phyloP scores from a whole-genome alignment of 2,888 invertebrate genomes.

The Amphipyra berbera region DNA sequence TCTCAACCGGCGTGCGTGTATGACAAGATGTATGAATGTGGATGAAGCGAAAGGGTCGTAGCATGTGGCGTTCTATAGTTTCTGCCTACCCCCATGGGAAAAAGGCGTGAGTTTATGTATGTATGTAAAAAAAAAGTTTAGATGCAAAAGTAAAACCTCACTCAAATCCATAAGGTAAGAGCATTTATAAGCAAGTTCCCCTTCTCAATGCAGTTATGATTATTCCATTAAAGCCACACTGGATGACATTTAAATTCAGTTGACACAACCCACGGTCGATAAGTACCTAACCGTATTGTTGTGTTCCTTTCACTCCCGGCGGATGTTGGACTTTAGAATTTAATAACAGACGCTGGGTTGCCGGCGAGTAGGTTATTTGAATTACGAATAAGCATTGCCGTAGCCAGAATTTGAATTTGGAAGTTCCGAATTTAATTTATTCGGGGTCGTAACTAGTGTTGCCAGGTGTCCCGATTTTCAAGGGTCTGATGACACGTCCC shows the following conservation, averaged over 20 bases:
- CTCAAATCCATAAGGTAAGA: background rate
- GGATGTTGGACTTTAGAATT: constrained; percentile 10
- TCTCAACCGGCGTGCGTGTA: too few species aligned
- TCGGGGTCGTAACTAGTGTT: too few species aligned
- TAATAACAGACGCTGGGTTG: constrained; percentile 2
- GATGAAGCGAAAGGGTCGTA: too few species aligned
- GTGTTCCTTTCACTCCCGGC: constrained; percentile 24
- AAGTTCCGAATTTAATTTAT: too few species aligned
- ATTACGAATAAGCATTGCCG: background rate
- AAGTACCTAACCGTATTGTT: constrained; percentile 36
- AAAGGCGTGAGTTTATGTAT: too few species aligned
- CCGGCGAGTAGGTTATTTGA: background rate
- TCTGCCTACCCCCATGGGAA: too few species aligned
- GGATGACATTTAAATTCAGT: constrained; percentile 31
- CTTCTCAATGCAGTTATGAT: constrained; percentile 7
- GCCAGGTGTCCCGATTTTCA: too few species aligned
- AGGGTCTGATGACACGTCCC: too few species aligned
- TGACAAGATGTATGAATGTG: too few species aligned
- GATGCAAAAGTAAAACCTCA: too few species aligned
- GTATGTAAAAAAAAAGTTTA: too few species aligned
- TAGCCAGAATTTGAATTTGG: background rate
- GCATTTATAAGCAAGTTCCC: background rate
- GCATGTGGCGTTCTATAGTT: too few species aligned
- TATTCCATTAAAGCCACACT: constrained; percentile 18
- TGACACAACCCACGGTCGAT: constrained; percentile 35